Base-by-base conservation (phyloP, 2,113 vertebrate genomes). In the Sciurus niger region DNA sequence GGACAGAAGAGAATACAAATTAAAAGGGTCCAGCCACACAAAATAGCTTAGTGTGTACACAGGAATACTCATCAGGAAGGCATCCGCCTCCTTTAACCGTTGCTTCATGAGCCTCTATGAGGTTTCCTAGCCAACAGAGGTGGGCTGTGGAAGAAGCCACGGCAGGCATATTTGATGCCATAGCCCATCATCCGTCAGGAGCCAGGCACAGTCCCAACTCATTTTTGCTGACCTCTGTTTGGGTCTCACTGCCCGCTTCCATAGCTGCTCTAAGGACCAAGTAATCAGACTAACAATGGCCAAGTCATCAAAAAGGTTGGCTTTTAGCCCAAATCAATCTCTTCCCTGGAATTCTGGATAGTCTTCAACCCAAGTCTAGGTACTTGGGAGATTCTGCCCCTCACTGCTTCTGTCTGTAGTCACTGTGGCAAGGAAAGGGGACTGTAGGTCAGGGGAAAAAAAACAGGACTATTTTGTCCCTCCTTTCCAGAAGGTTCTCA, bases 1-100 rank as follows among this genome's bases (percentile, higher is more conserved):
- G 97, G 73, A 98, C 30, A 98, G 25, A 97, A 92, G 20, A 93
- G 93, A 85, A 96, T 34, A 96, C 8, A 90, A 55, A 60, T n/a
- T 14, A 14, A 92, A 85, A 34, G 9, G 58, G 9, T 88, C 43
- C 4, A 37, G 46, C 13, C 48, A 46, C 20, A 86, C 1, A 96
- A 17, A 34, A 48, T 28, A 82, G 32, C 32, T 8, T 4, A 83
- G 24, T 46, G 60, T 43, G 8, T 24, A 20, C 34, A 90, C 24
- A 90, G 30, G 68, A 22, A 8, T 22, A 11, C 30, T 43, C 48
- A 40, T 53, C 78, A 40, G 32, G 9, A 20, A 83, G n/a, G 2
- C 1, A 10, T 12, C 84, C 7, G 17, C 13, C 22, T 37, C 70
- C 80, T 84, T 55, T 9, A 22, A 5, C 9, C 13, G 4, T 30